Evolutionary conservation across 2,888 invertebrate genomes (phyloP), one percentile per base, ranked within the genome.

Genomic region (Eupithecia dodoneata): DNA sequence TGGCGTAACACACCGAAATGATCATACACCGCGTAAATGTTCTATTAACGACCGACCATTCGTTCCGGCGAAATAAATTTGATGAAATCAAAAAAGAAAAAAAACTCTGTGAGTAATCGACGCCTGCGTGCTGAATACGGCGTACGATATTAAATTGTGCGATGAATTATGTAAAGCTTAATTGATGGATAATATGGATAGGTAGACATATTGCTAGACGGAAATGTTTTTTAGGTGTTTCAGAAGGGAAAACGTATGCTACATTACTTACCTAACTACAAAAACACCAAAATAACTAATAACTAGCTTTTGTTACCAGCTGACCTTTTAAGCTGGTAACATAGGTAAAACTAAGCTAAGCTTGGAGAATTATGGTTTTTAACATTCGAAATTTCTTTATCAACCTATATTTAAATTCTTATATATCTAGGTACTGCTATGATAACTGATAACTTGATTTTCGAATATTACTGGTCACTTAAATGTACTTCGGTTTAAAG

Each of bases 61-160:
- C 90, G 89, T 91, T 84, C 83, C 86, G 90, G 89, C 89, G 89
- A 92, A 92, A 92, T 90, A 90, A 91, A 92, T 91, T 90, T 89
- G 89, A 88, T 88, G 89, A 91, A 91, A 91, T 91, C 89, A 89
- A 90, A 90, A 85, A 85, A 87, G 89, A 89, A 90, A 89, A 76
- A 30, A 90, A 87, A 79, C 86, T 83, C 85, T 84, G 85, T 88
- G 88, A 88, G 86, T 89, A 87, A 90, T 87, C 83, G 85, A 78
- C 79, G 83, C 83, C 82, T 86, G 84, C 85, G 83, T 84, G 85
- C 83, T 87, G 81, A 84, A 85, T 85, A 83, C 85, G 85, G 83
- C 82, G 83, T 84, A 83, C 86, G 83, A 85, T 85, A 86, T 86
- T 85, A 86, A 85, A 83, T 75, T 79, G 69, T 75, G 71, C 75